Evolutionary conservation across 2,797 vertebrate species (phyloP).

Genomic region (Hyperoplus immaculatus): DNA sequence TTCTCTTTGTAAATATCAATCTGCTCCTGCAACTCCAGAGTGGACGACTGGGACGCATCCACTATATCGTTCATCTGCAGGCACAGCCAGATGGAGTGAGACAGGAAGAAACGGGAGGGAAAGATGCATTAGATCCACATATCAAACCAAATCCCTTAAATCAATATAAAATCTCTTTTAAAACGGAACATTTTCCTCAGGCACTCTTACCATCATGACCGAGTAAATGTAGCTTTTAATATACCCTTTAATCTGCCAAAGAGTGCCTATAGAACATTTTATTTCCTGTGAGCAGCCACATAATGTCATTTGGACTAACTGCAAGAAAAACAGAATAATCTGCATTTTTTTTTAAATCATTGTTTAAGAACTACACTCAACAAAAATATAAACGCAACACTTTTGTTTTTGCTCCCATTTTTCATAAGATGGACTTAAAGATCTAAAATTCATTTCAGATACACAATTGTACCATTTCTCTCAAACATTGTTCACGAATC

Average conservation of each 20-base stretch:
- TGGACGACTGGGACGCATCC: conserved; percentile 89
- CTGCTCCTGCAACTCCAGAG: conserved; percentile 93
- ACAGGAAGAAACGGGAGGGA: background rate
- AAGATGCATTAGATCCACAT: background rate
- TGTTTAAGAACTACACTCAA: conserved; percentile 4
- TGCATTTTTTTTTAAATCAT: background rate
- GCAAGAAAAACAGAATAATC: background rate
- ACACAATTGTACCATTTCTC: too few relatives aligned
- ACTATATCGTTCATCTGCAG: conserved; percentile 92
- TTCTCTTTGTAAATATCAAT: conserved; percentile 95
- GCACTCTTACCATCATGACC: background rate
- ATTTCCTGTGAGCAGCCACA: background rate
- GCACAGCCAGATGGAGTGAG: background rate
- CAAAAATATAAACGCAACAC: too few relatives aligned
- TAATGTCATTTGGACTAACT: background rate
- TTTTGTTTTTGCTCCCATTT: too few relatives aligned
- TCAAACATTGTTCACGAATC: too few relatives aligned
- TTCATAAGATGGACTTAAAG: too few relatives aligned
- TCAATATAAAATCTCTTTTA: background rate
- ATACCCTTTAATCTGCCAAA: background rate
- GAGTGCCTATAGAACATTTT: background rate
- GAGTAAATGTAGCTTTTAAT: background rate
- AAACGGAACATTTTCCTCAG: background rate
- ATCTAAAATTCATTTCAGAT: too few relatives aligned
- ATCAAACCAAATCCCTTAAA: background rate